Evolutionary conservation across 1,140 invertebrate genomes (phyloP).

Genomic region (Cardiocondyla obscurior): DNA sequence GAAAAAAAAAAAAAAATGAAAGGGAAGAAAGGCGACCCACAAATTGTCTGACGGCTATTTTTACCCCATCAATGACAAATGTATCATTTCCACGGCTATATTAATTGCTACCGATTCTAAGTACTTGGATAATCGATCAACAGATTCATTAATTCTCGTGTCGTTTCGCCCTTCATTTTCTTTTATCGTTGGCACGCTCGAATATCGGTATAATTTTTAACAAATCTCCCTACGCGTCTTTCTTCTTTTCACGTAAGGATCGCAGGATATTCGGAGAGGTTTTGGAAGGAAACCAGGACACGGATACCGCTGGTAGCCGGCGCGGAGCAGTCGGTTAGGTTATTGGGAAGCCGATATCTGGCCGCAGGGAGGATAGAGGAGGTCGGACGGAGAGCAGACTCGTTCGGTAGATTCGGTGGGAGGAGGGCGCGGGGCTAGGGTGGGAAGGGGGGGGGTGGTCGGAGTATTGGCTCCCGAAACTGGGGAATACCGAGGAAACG

Average conservation of each 20-base stretch:
- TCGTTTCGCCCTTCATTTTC: not conserved
- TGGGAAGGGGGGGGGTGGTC: conserved; percentile 30
- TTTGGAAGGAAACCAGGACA: conserved; percentile 70
- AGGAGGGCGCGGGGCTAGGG: no score
- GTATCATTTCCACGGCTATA: not conserved
- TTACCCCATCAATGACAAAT: not conserved
- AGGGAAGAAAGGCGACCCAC: conserved; percentile 52
- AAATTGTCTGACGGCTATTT: not conserved
- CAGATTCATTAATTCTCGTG: not conserved
- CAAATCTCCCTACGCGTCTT: not conserved
- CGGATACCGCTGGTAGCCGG: conserved; percentile 72
- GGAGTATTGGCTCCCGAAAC: conserved; percentile 71
- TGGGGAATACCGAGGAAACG: conserved; percentile 73
- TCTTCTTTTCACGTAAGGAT: conserved; percentile 31
- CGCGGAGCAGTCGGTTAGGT: conserved; percentile 77
- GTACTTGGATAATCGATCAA: not conserved
- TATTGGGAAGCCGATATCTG: conserved; percentile 84
- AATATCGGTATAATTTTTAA: not conserved
- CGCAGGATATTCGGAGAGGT: conserved; percentile 40
- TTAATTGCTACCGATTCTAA: not conserved
- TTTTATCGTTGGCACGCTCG: not conserved
- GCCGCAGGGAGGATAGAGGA: conserved; percentile 76
- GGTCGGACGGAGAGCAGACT: conserved; percentile 55
- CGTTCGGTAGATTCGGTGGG: conserved; percentile 61
- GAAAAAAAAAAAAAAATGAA: conserved; percentile 18